Percentiles rank a stretch among this genome's conserved stretches.
These are phyloP conservation scores for Sphecodes monilicornis DNA, from an alignment of 2,888 invertebrate genomes.

Conservation along the genomic window DNA sequence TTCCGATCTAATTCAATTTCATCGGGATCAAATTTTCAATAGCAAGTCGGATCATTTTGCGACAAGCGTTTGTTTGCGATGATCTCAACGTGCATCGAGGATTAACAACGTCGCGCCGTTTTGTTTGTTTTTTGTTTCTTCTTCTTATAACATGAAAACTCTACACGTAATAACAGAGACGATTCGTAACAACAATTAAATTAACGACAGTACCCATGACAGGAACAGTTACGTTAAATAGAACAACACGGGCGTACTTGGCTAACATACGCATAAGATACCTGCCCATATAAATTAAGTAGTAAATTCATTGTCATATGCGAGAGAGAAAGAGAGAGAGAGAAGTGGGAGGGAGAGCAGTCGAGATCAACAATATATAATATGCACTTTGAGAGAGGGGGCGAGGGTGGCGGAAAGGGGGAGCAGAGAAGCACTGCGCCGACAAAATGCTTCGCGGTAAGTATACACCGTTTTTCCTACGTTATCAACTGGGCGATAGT, in stretches of 20 bases:
- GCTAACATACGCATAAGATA: slow-evolving; percentile 55
- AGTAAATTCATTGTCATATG: slow-evolving; percentile 36
- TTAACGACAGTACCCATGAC: slow-evolving; percentile 72
- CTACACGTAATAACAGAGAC: slow-evolving; percentile 72
- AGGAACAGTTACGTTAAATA: slow-evolving; percentile 68
- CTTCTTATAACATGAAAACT: slow-evolving; percentile 75
- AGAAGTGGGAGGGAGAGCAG: not conserved
- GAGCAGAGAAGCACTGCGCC: slow-evolving; percentile 17
- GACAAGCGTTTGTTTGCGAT: not conserved
- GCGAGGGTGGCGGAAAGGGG: not conserved
- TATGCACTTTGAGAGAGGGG: not conserved
- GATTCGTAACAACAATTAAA: slow-evolving; percentile 73
- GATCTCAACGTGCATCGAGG: slow-evolving; percentile 71
- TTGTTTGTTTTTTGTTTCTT: not conserved
- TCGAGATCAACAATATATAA: slow-evolving; percentile 6
- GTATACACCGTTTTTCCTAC: slow-evolving; percentile 31
- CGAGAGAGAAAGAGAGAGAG: not conserved
- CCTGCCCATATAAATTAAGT: slow-evolving; percentile 47
- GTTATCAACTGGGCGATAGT: slow-evolving; percentile 65
- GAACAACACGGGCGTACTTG: slow-evolving; percentile 58
- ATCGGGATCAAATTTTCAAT: not conserved
- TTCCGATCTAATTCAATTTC: not conserved
- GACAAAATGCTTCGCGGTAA: slow-evolving; percentile 31
- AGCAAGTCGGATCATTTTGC: not conserved
- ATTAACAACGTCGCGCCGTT: slow-evolving; percentile 76